Percentiles rank a stretch among this genome's conserved stretches.
phyloP scores from a whole-genome alignment of 2,113 vertebrate species.

The Lichenostomus cassidix region DNA sequence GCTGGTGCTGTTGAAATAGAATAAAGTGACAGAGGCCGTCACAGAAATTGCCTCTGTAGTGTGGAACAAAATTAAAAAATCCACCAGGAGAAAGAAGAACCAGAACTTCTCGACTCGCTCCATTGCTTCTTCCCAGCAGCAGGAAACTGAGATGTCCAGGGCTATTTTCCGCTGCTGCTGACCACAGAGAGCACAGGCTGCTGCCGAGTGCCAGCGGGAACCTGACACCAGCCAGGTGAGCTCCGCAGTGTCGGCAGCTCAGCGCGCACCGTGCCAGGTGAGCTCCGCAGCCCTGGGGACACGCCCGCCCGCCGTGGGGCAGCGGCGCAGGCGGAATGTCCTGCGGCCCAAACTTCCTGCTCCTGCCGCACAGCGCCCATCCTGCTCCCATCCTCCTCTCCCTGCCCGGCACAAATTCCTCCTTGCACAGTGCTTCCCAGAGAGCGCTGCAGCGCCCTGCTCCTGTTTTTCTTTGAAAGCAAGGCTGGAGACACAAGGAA shows the following conservation, averaged over 20 bases:
- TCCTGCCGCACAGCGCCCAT: not conserved
- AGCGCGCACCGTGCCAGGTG: rapidly evolving
- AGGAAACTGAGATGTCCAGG: not conserved
- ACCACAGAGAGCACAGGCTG: not conserved
- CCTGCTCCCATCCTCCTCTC: not conserved
- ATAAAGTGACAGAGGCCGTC: not conserved
- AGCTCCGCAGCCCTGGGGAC: not conserved
- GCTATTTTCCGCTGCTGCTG: not conserved
- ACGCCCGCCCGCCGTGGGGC: not conserved
- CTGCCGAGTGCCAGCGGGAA: slow-evolving; percentile 54
- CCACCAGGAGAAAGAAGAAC: not conserved
- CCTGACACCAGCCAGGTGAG: slow-evolving; percentile 38
- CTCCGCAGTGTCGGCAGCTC: slow-evolving; percentile 4
- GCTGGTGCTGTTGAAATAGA: slow-evolving; percentile 52
- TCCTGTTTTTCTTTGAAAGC: not conserved
- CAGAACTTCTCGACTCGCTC: not conserved
- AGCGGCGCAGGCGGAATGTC: not conserved
- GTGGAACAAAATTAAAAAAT: not conserved
- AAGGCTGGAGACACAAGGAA: not conserved
- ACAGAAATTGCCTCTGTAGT: not conserved
- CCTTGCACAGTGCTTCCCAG: not conserved
- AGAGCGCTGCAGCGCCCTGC: not conserved
- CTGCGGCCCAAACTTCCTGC: not conserved
- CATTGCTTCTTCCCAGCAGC: slow-evolving; percentile 58
- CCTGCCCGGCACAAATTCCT: not conserved